A percentile compares a stretch with the other conserved stretches of the same genome.
Evolutionary conservation across 1,140 invertebrate genomes (phyloP).

Genomic region (Stegodyphus dumicola): DNA sequence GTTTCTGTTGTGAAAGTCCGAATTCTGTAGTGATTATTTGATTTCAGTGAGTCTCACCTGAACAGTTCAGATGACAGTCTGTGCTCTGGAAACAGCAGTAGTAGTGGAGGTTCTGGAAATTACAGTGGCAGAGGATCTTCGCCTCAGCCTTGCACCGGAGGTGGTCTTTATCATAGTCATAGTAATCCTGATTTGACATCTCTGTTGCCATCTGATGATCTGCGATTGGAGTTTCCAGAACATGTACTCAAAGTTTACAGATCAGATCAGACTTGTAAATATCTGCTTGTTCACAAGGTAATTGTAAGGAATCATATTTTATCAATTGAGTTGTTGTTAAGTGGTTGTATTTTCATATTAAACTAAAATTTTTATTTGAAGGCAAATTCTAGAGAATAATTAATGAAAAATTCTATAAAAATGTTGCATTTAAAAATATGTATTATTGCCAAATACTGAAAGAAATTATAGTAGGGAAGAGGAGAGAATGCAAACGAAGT

Average conservation of each 20-base stretch:
- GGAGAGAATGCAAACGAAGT: no score
- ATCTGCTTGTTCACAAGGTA: constrained; percentile 91
- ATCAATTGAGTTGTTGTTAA: no score
- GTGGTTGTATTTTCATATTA: no score
- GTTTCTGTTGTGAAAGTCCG: neutral
- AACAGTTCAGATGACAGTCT: constrained; percentile 63
- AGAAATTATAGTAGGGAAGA: no score
- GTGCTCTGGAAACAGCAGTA: constrained; percentile 62
- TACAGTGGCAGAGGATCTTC: constrained; percentile 68
- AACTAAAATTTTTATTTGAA: no score
- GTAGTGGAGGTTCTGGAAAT: constrained; percentile 63
- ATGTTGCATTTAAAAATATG: no score
- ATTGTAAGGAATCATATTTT: neutral
- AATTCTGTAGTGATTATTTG: neutral
- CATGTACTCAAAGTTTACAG: constrained; percentile 94
- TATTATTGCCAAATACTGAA: no score
- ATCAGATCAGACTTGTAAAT: constrained; percentile 97
- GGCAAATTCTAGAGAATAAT: no score
- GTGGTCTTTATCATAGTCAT: constrained; percentile 74
- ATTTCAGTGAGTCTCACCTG: constrained; percentile 62
- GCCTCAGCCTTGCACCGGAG: constrained; percentile 62
- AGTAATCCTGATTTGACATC: constrained; percentile 86
- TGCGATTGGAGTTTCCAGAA: constrained; percentile 87
- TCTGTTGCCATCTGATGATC: constrained; percentile 71
- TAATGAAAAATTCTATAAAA: no score